These are phyloP conservation scores for Eulimnadia texana DNA, from an alignment of 1,140 invertebrate species.

Conservation along the genomic window DNA sequence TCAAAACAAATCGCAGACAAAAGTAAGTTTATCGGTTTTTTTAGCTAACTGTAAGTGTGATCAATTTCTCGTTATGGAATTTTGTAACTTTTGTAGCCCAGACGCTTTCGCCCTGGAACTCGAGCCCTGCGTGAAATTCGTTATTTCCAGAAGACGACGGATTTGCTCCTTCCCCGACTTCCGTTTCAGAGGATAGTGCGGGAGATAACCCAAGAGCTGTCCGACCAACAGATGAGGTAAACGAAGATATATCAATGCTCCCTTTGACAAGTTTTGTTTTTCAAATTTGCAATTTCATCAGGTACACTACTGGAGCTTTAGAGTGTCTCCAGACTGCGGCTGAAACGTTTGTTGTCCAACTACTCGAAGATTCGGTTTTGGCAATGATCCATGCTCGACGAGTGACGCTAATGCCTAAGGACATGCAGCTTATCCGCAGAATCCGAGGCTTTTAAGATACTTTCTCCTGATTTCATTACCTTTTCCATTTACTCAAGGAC, in stretches of 20 bases:
- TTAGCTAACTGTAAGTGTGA: too few species aligned
- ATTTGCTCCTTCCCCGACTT: conserved; percentile 29
- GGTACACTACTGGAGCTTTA: not conserved
- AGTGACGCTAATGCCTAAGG: conserved; percentile 1
- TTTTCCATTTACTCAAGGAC: too few species aligned
- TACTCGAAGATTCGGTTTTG: conserved; percentile 14
- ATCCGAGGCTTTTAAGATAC: not conserved
- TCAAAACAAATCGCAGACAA: not conserved
- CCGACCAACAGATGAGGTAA: not conserved
- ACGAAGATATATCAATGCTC: not conserved
- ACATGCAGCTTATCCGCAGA: conserved; percentile 5
- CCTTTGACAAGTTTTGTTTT: not conserved
- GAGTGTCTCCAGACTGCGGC: conserved; percentile 9
- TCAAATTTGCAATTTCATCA: not conserved
- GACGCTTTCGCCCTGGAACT: conserved; percentile 26
- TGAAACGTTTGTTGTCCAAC: conserved; percentile 7
- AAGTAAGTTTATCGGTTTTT: not conserved
- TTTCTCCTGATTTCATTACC: not conserved
- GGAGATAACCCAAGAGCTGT: conserved; percentile 12
- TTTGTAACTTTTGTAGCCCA: not conserved
- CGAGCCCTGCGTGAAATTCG: conserved; percentile 27
- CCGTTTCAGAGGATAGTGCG: conserved; percentile 19
- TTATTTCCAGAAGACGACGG: conserved; percentile 29
- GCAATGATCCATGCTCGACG: conserved; percentile 11
- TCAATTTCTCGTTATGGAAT: too few species aligned